Base-by-base conservation (phyloP, 2,888 invertebrate genomes). In the Gandaritis pyraliata region DNA sequence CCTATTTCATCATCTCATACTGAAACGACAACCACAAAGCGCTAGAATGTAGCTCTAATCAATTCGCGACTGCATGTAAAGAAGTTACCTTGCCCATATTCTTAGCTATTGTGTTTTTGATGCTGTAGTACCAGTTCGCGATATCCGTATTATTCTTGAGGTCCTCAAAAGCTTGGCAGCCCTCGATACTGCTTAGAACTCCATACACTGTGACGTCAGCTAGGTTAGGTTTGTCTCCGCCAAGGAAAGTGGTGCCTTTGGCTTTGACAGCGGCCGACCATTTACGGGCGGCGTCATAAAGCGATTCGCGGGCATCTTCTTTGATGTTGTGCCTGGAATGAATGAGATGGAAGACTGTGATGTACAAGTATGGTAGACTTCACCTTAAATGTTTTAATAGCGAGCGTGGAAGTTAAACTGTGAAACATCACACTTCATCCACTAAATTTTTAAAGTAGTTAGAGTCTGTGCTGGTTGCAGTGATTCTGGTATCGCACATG, bases 141-240 rank as follows among this genome's bases (percentile, higher is more conserved):
- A 98, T 95, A 52, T 95, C 94, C 0, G 98, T 97, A 73, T 97
- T 93, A 1, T 92, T 73, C 38, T 96, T 83, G 48, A 96, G 88
- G 83, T 99, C 99, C 72, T 95, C 90, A 82, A 99, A 99, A 0
- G 99, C 97, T 43, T 93, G 85, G 77, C 98, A 98, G 0, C 98
- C 98, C 87, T 99, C 98, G 80, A 99, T 98, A 79, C 98, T 98
- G 81, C 95, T 96, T 4, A 99, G 91, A 2, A 98, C 95, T 0
- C 99, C 99, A 80, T 95, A 99, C 0, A 98, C 96, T 0, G 98
- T 94, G 52, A 99, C 90, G 92, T 99, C 99, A 0, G 98, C 97
- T 7, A 99, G 92, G 83, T 98, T 97, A 0, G 99, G 99, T 66
- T 94, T 84, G 13, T 94, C 85, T 0, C 99, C 99, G 7, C 99